Evolutionary conservation across 2,113 vertebrate genomes (phyloP).

Genomic region (Gallinago media): DNA sequence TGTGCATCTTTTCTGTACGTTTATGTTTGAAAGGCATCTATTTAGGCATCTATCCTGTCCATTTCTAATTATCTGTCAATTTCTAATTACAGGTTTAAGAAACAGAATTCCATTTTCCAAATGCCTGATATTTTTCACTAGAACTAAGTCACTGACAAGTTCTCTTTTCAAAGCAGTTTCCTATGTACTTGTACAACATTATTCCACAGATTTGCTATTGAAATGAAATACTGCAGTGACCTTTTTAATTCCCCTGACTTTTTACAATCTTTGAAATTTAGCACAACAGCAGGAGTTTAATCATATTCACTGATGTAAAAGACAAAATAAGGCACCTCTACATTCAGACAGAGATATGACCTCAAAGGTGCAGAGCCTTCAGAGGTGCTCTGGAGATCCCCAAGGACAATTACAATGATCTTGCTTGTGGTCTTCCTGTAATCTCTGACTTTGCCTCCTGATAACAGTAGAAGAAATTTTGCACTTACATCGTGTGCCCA

Average conservation of each 20-base stretch:
- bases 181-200: conserved; percentile 61
- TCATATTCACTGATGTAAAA: conserved; percentile 76
- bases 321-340: conserved; percentile 80
- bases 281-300: conserved; percentile 81
- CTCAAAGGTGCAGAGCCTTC: conserved; percentile 62
- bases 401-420: not conserved
- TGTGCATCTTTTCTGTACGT: not conserved
- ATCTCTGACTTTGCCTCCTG: not conserved
- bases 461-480: conserved; percentile 1
- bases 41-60: not conserved
- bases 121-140: not conserved
- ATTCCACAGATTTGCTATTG: conserved; percentile 72
- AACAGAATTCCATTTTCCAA: not conserved
- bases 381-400: conserved; percentile 11
- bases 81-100: not conserved
- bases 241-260: conserved; percentile 81
- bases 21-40: not conserved
- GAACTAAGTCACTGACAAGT: conserved; percentile 28
- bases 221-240: conserved; percentile 80
- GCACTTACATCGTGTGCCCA: not conserved
- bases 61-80: not conserved
- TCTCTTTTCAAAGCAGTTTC: conserved; percentile 60
- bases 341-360: conserved; percentile 67
- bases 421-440: not conserved
- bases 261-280: conserved; percentile 82